Conservation (phyloP, 2,797 vertebrate genomes). For the Carduelis carduelis region DNA sequence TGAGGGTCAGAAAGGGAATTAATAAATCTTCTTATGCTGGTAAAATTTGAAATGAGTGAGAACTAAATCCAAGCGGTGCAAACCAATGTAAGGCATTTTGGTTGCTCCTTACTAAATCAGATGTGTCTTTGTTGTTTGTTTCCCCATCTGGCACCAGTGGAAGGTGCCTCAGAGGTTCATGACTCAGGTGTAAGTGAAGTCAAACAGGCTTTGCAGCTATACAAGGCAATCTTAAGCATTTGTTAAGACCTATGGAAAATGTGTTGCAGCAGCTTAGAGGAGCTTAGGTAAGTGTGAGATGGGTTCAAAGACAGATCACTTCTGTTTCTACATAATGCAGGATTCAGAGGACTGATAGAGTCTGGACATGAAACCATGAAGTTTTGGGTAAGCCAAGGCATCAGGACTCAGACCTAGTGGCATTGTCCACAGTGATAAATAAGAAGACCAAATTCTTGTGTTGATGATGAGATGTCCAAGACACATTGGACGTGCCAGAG, state of each 20-base stretch:
- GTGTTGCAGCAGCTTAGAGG: background rate
- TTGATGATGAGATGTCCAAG: background rate
- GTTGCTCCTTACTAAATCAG: background rate
- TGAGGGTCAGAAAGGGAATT: background rate
- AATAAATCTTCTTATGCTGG: background rate
- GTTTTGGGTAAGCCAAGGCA: background rate
- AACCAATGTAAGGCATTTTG: background rate
- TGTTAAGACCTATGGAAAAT: background rate
- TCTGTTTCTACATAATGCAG: background rate
- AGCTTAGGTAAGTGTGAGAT: background rate
- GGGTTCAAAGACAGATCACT: background rate
- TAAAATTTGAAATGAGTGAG: background rate
- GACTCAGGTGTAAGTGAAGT: background rate
- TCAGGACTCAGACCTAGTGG: background rate
- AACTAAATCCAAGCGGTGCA: background rate
- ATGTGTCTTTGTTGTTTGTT: background rate
- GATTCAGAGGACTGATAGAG: background rate
- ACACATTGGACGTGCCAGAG: fast-evolving
- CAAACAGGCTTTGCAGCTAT: background rate
- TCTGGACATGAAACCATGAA: background rate
- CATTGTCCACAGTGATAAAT: background rate
- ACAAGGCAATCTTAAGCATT: background rate
- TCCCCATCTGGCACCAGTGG: background rate
- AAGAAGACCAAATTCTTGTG: background rate
- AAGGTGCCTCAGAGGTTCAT: background rate